Evolutionary conservation across 2,888 invertebrate species (phyloP), one percentile per base, ranked within the genome.

Genomic region (Dasysyrphus albostriatus): DNA sequence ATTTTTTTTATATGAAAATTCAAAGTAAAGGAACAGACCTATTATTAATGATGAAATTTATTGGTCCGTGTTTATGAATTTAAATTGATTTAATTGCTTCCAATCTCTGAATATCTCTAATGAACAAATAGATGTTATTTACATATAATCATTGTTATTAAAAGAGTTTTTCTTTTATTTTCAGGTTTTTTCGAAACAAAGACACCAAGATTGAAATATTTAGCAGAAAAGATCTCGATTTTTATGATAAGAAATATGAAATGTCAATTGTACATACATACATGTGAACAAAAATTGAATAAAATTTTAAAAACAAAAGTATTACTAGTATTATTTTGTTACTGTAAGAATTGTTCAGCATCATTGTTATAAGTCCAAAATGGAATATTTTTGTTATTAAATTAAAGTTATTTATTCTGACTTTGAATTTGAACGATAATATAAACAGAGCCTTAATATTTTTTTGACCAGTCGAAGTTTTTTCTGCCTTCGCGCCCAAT

Each of bases 41-140:
- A n/a, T n/a, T n/a, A n/a, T n/a, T n/a, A n/a, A n/a, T 88, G 88
- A 88, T 88, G 88, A 88, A 37, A 88, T 84, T 89, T 89, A 90
- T 90, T 90, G 91, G 90, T 91, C 90, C 90, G 90, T 90, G 90
- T 90, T 90, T 89, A 90, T 90, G 90, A 90, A 89, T 88, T 89
- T 90, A 83, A 88, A 74, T 90, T 89, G 90, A 90, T 90, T 90
- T 39, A 32, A n/a, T 47, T 39, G n/a, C 19, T 67, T 83, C 82
- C 72, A 83, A 72, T 83, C 77, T 59, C 82, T 82, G 82, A 83
- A 42, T 14, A 14, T 1, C 7, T 32, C 0, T 34, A 16, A 58
- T 12, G 10, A 16, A 58, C 5, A 10, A 37, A 37, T 16, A 3
- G 10, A 37, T 37, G 1, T 16, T 5, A 58, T 34, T 54, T 29